A percentile compares a stretch with the other conserved stretches of the same genome.
These are phyloP conservation scores for Lophotriccus pileatus DNA, from an alignment of 2,797 vertebrate species.

Conservation along the genomic window DNA sequence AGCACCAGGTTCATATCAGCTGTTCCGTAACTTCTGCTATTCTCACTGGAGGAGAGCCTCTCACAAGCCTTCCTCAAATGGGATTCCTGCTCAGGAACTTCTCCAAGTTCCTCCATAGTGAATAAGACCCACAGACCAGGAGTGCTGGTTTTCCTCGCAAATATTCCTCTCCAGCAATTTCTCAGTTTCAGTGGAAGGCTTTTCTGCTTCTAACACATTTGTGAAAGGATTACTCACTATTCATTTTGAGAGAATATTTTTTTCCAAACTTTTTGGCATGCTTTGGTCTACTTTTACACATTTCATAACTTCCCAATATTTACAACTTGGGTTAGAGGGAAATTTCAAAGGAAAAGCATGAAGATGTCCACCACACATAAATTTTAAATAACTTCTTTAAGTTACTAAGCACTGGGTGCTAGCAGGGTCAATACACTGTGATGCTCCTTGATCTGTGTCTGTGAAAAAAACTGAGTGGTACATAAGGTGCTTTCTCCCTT, in stretches of 20 bases:
- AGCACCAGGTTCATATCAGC: neutral
- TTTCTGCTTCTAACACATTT: neutral
- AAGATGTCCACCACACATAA: neutral
- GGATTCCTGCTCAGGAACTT: neutral
- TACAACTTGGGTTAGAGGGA: neutral
- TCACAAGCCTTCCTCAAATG: neutral
- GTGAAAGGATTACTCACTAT: neutral
- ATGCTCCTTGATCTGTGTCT: neutral
- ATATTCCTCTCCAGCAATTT: neutral
- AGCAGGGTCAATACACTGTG: accelerated
- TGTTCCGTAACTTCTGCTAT: neutral
- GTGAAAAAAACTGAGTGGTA: neutral
- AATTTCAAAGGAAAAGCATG: neutral
- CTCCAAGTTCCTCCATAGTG: neutral
- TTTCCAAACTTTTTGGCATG: neutral
- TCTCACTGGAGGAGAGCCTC: neutral
- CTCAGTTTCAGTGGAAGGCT: neutral
- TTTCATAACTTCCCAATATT: neutral
- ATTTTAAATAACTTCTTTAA: neutral
- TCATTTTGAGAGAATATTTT: neutral
- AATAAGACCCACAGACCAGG: neutral
- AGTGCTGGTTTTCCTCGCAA: neutral
- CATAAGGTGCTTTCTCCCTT: neutral
- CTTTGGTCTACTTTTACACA: neutral
- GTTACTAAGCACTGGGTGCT: neutral